Conservation (phyloP, 1,140 invertebrate genomes). For the Trachymyrmex septentrionalis region DNA sequence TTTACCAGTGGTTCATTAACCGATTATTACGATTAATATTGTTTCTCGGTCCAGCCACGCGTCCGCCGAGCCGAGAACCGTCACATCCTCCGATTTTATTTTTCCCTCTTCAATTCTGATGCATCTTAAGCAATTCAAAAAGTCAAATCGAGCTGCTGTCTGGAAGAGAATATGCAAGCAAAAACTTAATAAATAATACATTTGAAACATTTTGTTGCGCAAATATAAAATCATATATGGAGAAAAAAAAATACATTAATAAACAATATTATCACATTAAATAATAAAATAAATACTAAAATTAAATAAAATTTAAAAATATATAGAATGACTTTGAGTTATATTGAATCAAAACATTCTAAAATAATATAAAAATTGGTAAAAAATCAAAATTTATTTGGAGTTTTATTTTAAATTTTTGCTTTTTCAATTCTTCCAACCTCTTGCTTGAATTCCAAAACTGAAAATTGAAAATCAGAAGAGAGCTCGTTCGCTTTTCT, state of each 20-base stretch:
- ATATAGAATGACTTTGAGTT: not conserved
- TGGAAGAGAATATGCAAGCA: not conserved
- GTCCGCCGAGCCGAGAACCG: constrained; percentile 80
- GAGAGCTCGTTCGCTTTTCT: constrained; percentile 4
- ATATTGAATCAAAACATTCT: not conserved
- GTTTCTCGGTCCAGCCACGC: constrained; percentile 87
- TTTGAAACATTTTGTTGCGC: not conserved
- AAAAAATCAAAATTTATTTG: not conserved
- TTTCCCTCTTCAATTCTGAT: not conserved
- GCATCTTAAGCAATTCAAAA: not conserved
- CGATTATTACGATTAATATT: constrained; percentile 82
- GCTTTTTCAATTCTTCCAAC: not conserved
- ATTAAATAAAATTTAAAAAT: not conserved
- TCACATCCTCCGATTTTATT: constrained; percentile 43
- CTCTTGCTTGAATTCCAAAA: not conserved
- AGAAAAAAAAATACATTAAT: not conserved
- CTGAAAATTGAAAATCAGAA: not conserved
- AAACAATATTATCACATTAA: not conserved
- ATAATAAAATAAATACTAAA: not conserved
- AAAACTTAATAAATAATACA: not conserved
- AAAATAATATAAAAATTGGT: not conserved
- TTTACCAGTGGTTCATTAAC: constrained; percentile 78
- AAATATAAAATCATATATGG: not conserved
- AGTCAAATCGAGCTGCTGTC: not conserved
- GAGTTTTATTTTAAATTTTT: constrained; percentile 4